Conservation (phyloP, 2,113 vertebrate species). For the Galbula dea region DNA sequence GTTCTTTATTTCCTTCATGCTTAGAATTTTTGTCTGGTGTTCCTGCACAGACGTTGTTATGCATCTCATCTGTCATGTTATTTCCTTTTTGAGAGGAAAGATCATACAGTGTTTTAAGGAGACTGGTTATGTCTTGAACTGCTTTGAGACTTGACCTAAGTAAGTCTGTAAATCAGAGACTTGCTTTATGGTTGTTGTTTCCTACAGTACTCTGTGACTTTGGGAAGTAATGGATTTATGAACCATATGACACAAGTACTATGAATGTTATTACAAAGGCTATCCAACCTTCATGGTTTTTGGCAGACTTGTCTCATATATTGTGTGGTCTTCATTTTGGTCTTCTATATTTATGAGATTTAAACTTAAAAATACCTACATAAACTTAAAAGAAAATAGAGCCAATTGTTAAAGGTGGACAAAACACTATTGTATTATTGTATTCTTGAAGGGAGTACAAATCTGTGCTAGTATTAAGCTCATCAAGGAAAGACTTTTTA, state of each 20-base stretch:
- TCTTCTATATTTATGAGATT: background rate
- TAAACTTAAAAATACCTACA: background rate
- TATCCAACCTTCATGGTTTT: background rate
- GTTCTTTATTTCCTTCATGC: background rate
- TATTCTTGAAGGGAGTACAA: background rate
- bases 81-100: background rate
- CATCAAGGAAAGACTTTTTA: background rate
- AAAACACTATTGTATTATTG: background rate
- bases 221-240: background rate
- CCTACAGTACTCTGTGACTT: background rate
- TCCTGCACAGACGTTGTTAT: background rate
- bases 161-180: background rate
- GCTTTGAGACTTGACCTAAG: background rate
- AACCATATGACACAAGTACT: background rate
- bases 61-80: background rate
- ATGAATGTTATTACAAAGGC: background rate
- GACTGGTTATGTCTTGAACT: background rate
- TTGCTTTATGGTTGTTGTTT: background rate
- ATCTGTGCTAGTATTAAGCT: background rate
- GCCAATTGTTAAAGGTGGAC: background rate
- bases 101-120: background rate
- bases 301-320: background rate
- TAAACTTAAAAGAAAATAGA: background rate
- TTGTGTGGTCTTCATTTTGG: background rate
- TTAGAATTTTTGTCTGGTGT: background rate